phyloP scores from a whole-genome alignment of 2,113 vertebrate genomes.

The Nothobranchius kuhntae region DNA sequence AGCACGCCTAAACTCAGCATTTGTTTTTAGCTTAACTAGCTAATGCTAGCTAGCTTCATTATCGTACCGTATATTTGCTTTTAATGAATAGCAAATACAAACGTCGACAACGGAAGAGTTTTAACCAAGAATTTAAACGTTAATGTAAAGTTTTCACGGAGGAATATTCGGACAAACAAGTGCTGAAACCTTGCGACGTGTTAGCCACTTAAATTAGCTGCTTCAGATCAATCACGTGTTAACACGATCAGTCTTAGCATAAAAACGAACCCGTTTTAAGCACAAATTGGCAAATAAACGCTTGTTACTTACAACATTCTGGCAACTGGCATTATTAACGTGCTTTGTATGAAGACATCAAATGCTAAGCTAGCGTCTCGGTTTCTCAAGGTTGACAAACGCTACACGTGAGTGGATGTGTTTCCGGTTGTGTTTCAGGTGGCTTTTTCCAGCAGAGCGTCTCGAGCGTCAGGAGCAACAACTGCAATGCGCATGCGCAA shows the following conservation, averaged over 20 bases:
- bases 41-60: neutral
- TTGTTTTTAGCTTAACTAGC: constrained; percentile 55
- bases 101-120: rapidly evolving
- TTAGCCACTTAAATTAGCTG: constrained; percentile 23
- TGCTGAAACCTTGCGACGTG: neutral
- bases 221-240: neutral
- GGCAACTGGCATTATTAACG: constrained; percentile 57
- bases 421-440: constrained; percentile 48
- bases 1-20: neutral
- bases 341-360: neutral
- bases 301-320: constrained; percentile 66
- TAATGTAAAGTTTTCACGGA: too few species aligned
- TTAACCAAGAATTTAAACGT: neutral
- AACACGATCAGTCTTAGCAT: too few species aligned
- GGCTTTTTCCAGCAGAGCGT: neutral
- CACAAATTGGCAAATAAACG: neutral
- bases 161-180: neutral
- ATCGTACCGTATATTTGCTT: rapidly evolving
- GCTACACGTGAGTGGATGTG: constrained; percentile 48
- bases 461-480: neutral
- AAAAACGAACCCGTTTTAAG: too few species aligned
- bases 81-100: neutral
- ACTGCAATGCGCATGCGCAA: constrained; percentile 31
- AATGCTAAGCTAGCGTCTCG: constrained; percentile 7
- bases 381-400: constrained; percentile 67